Base-by-base conservation (phyloP, 2,888 invertebrate species). In the Tipula lateralis region DNA sequence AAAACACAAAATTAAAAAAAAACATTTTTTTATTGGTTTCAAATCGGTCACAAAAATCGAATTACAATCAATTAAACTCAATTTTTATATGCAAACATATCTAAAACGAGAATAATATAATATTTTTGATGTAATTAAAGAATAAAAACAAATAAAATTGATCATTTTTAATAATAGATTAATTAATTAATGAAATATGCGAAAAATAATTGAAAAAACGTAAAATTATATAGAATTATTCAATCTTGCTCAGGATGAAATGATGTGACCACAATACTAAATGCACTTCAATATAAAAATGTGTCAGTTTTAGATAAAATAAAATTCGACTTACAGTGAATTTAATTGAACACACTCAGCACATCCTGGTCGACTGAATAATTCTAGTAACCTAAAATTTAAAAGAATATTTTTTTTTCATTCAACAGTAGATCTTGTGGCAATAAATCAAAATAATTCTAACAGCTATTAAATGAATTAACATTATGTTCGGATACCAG, bases 251-350 rank as follows among this genome's bases (percentile, higher is more conserved):
- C 66, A 66, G 66, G 66, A 66, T 24, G 66, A 44, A n/a, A 44
- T 16, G 16, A 44, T 3, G 24, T 24, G 66, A 9, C n/a, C n/a
- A 66, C 66, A 19, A 66, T 66, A 66, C 12, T 24, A 24, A 9
- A 66, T 66, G 66, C 9, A 66, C 7, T 66, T 66, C 9, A 66
- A 24, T 66, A 19, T 39, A 39, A 24, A 24, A 66, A 24, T 19
- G 24, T 66, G 66, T 66, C 66, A 66, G 24, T 66, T 7, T 66
- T 66, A 66, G 24, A 24, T 66, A 24, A 66, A 66, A 66, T 66
- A 66, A 19, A 66, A 24, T 66, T 66, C 66, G 66, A 66, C 66
- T 66, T 66, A 66, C 66, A 66, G 66, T 66, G 66, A 66, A 66
- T 66, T 24, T 24, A 66, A 24, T 24, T 66, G 24, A 66, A 66